Evolutionary conservation across 2,797 vertebrate species (phyloP).

Genomic region (Falco cherrug): DNA sequence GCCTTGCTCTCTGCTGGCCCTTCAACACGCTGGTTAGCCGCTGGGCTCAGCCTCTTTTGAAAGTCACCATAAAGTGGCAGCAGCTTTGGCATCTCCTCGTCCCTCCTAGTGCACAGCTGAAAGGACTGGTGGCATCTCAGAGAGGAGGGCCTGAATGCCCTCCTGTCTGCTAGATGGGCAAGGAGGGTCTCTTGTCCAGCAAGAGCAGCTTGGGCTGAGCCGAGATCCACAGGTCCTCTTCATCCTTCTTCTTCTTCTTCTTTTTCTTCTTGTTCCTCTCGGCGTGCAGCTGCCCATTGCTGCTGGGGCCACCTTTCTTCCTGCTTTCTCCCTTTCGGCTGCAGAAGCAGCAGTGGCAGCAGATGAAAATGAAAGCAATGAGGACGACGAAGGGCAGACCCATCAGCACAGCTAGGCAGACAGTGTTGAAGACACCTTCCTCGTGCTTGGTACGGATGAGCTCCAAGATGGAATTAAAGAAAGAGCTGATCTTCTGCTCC

Average conservation of each 20-base stretch:
- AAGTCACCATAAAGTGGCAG: neutral
- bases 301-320: neutral
- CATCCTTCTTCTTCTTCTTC: slow-evolving; percentile 82
- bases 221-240: slow-evolving; percentile 95
- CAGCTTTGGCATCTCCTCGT: neutral
- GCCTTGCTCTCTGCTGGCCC: neutral
- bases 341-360: slow-evolving; percentile 94
- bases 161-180: slow-evolving; percentile 70
- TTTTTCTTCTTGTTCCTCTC: slow-evolving; percentile 75
- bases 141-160: neutral
- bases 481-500: slow-evolving; percentile 79
- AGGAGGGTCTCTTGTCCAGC: slow-evolving; percentile 83
- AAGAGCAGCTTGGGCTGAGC: slow-evolving; percentile 87
- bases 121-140: neutral
- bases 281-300: neutral
- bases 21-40: neutral
- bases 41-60: neutral
- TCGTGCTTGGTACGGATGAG: slow-evolving; percentile 84
- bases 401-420: slow-evolving; percentile 88
- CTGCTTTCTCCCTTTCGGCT: slow-evolving; percentile 64
- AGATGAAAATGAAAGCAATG: slow-evolving; percentile 81
- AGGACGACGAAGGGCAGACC: slow-evolving; percentile 85
- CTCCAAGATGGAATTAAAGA: slow-evolving; percentile 85
- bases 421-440: slow-evolving; percentile 88
- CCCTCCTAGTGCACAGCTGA: neutral